Conservation (phyloP, 2,888 invertebrate species). For the Sclerodermus sp. region DNA sequence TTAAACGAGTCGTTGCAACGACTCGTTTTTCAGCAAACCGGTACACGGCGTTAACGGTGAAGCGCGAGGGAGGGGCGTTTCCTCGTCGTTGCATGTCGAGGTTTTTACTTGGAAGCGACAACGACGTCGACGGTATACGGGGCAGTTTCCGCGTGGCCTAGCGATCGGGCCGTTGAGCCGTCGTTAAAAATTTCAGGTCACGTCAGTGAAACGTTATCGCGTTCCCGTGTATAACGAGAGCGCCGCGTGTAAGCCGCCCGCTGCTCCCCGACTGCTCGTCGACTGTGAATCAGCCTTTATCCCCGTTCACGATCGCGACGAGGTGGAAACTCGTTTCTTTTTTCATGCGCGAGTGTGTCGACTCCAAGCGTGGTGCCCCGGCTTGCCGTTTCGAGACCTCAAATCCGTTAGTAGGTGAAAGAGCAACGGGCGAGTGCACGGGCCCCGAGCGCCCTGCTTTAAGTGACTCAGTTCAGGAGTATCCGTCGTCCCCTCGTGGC, state of each 20-base stretch:
- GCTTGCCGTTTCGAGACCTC: constrained; percentile 10
- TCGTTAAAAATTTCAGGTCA: background rate
- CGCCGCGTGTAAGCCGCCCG: background rate
- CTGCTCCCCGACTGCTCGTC: background rate
- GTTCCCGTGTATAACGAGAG: background rate
- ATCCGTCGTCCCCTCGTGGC: constrained; percentile 18
- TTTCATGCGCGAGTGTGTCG: background rate
- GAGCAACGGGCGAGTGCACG: constrained; percentile 26
- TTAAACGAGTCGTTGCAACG: too few species aligned
- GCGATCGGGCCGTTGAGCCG: background rate
- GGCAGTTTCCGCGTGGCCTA: background rate
- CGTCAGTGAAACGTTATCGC: background rate
- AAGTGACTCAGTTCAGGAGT: constrained; percentile 30
- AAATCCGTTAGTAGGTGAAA: constrained; percentile 33
- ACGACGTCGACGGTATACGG: too few species aligned
- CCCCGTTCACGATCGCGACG: constrained; percentile 5
- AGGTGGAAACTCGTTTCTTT: constrained; percentile 6
- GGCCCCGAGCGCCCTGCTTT: constrained; percentile 9
- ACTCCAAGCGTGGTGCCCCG: background rate
- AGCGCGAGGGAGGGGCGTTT: too few species aligned
- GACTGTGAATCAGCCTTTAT: constrained; percentile 6
- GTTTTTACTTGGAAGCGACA: too few species aligned
- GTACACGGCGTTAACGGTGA: too few species aligned
- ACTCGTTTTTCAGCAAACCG: too few species aligned
- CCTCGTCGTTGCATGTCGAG: too few species aligned